Base-by-base conservation (phyloP, 2,113 vertebrate genomes). In the Cynopterus brachyotis region DNA sequence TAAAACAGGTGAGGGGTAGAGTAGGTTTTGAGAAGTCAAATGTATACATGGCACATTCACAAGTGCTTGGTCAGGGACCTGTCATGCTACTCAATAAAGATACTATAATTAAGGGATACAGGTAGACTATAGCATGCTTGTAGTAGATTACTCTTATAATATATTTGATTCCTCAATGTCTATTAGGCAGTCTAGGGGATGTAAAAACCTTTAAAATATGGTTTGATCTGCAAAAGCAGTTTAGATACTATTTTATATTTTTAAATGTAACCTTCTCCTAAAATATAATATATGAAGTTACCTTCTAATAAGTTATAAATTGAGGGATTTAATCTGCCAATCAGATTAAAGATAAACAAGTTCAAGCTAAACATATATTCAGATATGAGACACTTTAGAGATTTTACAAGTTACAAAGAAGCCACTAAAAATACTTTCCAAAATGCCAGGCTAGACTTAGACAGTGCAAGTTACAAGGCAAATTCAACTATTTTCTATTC, bases 401-500 rank as follows among this genome's bases (percentile, higher is more conserved):
- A 78, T 69, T 78, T 57, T 86, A 9, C 60, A 91, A 91, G 53
- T 78, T 57, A 57, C 24, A 83, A 40, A 79, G 50, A 9, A 83
- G 24, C 24, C 10, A 89, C 47, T 60, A 73, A 13, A 94, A 83
- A 83, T 59, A 66, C 16, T 83, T 53, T 70, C 40, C 89, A 42
- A 75, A 70, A 32, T 69, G 55, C 16, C 70, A 89, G 24, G 55
- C 26, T 37, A 79, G n/a, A 32, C 40, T 89, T 75, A 50, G 7
- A 89, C 6, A 82, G 19, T 50, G 30, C 78, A 89, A 89, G 47
- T 80, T 12, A 70, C 4, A 60, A 92, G 40, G 47, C 47, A 94
- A 97, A 86, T 60, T 24, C 50, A 91, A 91, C 12, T 85, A 64
- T 72, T 93, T 93, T 87, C 53, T 78, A 47, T 78, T 86, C 75